Percentiles rank a stretch among this genome's conserved stretches.
phyloP scores from a whole-genome alignment of 1,140 invertebrate genomes.

The Hylyphantes graminicola region DNA sequence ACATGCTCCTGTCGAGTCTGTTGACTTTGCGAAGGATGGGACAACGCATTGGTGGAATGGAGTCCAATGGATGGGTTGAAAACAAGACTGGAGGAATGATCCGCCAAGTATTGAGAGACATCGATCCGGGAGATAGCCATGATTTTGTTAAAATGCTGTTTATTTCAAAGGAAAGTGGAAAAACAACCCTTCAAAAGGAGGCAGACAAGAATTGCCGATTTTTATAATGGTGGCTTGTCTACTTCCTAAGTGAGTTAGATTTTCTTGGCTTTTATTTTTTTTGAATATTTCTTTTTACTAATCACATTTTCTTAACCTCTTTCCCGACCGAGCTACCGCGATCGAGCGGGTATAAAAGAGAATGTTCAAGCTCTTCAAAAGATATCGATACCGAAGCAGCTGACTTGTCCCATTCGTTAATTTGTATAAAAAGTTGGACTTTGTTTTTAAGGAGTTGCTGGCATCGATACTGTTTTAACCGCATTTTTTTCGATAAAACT shows the following conservation, averaged over 20 bases:
- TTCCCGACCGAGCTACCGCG: background rate
- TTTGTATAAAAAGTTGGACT: too few relatives aligned
- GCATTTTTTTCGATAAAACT: too few relatives aligned
- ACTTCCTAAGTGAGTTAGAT: slow-evolving; percentile 75
- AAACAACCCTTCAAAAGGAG: slow-evolving; percentile 55
- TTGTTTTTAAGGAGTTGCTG: too few relatives aligned
- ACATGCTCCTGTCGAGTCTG: background rate
- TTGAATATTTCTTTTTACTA: background rate
- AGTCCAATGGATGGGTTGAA: slow-evolving; percentile 62
- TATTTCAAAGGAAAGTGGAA: slow-evolving; percentile 66
- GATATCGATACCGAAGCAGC: too few relatives aligned
- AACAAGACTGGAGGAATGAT: slow-evolving; percentile 64
- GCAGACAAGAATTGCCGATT: slow-evolving; percentile 47
- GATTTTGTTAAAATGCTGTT: slow-evolving; percentile 65
- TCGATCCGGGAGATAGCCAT: slow-evolving; percentile 62
- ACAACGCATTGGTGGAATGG: background rate
- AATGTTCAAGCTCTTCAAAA: background rate
- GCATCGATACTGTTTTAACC: too few relatives aligned
- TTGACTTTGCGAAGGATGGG: slow-evolving; percentile 52
- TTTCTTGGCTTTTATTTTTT: background rate
- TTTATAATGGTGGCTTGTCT: slow-evolving; percentile 70
- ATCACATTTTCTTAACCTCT: background rate
- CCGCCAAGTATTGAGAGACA: slow-evolving; percentile 60
- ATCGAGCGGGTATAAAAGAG: background rate
- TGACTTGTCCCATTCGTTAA: too few relatives aligned